Conservation (phyloP, 1,140 invertebrate species). For the Drosophila athabasca region DNA sequence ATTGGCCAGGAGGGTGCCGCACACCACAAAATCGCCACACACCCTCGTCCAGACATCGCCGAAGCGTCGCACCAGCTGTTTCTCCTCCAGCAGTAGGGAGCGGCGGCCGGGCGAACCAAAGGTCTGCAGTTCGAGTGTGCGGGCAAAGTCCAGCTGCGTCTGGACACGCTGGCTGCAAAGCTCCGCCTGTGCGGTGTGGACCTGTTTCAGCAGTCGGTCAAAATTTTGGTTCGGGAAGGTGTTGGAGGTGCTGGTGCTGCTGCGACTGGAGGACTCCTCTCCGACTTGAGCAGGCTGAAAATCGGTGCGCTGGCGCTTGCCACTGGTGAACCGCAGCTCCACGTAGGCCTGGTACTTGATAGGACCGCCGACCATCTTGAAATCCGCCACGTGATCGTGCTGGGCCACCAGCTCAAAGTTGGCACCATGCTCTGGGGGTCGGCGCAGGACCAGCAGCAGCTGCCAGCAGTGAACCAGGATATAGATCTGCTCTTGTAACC, state of each 20-base stretch:
- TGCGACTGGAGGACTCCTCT: constrained; percentile 1
- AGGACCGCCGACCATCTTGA: constrained; percentile 37
- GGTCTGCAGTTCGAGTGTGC: constrained; percentile 18
- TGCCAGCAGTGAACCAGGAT: constrained; percentile 60
- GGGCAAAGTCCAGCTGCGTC: constrained; percentile 52
- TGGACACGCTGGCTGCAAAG: constrained; percentile 39
- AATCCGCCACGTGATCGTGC: constrained; percentile 29
- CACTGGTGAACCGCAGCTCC: constrained; percentile 48
- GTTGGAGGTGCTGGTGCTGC: not conserved
- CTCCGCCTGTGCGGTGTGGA: constrained; percentile 47
- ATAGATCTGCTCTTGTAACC: constrained; percentile 48
- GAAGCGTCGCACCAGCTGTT: constrained; percentile 53
- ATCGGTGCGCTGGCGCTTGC: constrained; percentile 50
- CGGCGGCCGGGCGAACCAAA: constrained; percentile 53
- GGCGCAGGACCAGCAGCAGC: constrained; percentile 41
- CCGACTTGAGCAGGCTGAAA: constrained; percentile 27
- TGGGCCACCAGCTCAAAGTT: constrained; percentile 48
- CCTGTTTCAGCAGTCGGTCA: constrained; percentile 41
- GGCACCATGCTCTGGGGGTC: constrained; percentile 32
- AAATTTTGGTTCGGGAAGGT: constrained; percentile 11
- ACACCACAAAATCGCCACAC: constrained; percentile 44
- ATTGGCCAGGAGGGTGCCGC: constrained; percentile 54
- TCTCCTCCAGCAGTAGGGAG: constrained; percentile 61
- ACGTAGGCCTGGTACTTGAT: constrained; percentile 59
- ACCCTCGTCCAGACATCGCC: constrained; percentile 68